Conservation (phyloP, 2,888 invertebrate species). For the Belgica antarctica region DNA sequence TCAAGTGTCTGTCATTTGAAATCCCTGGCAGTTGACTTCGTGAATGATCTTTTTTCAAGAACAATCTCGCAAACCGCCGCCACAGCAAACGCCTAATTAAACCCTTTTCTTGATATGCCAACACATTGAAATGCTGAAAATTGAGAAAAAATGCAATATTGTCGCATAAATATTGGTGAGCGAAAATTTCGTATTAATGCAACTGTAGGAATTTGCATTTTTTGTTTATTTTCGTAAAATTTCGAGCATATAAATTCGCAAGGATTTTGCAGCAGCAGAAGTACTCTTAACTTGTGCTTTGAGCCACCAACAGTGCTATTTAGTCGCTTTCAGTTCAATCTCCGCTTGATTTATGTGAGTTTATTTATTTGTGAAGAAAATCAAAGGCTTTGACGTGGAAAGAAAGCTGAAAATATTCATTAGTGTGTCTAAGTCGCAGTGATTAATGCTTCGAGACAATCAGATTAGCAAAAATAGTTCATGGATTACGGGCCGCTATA, state of each 20-base stretch:
- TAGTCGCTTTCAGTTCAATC: background rate
- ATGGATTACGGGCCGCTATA: conserved; percentile 14
- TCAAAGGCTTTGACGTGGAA: background rate
- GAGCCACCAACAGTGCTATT: conserved; percentile 24
- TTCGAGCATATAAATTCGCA: conserved; percentile 30
- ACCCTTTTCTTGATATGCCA: too few species aligned
- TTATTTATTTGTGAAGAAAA: conserved; percentile 23
- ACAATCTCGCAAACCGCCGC: too few species aligned
- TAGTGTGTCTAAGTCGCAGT: conserved; percentile 7
- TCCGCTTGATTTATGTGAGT: conserved; percentile 36
- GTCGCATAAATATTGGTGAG: conserved; percentile 26
- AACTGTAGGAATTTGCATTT: background rate
- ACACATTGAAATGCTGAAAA: conserved; percentile 29
- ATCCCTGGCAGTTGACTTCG: too few species aligned
- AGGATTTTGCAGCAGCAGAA: background rate
- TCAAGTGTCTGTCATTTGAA: too few species aligned
- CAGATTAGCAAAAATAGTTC: conserved; percentile 23
- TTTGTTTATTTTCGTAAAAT: background rate
- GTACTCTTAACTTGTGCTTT: conserved; percentile 34
- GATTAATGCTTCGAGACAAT: conserved; percentile 26
- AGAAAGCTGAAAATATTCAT: conserved; percentile 15
- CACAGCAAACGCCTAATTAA: too few species aligned
- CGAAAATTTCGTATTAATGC: background rate
- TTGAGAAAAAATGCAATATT: background rate
- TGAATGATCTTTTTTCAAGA: too few species aligned